Conservation (phyloP, 2,113 vertebrate species). For the Rhabdornis inornatus region DNA sequence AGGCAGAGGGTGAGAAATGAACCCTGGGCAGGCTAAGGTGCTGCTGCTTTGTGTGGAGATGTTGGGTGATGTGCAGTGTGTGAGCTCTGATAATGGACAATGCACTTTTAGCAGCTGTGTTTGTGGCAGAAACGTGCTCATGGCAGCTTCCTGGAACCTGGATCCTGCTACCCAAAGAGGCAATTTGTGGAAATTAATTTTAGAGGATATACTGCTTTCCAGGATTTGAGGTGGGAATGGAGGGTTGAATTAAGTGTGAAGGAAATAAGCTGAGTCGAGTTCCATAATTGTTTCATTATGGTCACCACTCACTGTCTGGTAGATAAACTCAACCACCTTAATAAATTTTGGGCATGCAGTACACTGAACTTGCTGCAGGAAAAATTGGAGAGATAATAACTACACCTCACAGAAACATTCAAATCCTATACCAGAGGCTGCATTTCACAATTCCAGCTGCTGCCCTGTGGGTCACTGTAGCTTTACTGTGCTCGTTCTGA, state of each 20-base stretch:
- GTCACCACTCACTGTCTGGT: not conserved
- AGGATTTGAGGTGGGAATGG: not conserved
- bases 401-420: not conserved
- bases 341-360: not conserved
- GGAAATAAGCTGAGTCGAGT: not conserved
- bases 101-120: not conserved
- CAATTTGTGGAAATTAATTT: not conserved
- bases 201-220: not conserved
- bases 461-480: not conserved
- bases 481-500: not conserved
- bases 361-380: not conserved
- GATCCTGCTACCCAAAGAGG: not conserved
- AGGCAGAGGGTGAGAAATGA: not conserved
- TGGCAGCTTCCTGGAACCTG: not conserved
- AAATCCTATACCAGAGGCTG: not conserved
- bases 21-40: accelerated
- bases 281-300: not conserved
- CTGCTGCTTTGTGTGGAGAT: not conserved
- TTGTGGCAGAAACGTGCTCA: accelerated
- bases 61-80: not conserved
- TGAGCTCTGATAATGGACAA: not conserved
- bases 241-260: not conserved
- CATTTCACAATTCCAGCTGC: not conserved
- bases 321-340: not conserved
- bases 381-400: not conserved